Percentiles rank a stretch among this genome's conserved stretches.
phyloP scores from a whole-genome alignment of 2,888 invertebrate species.

The Nemapogon koenigi region DNA sequence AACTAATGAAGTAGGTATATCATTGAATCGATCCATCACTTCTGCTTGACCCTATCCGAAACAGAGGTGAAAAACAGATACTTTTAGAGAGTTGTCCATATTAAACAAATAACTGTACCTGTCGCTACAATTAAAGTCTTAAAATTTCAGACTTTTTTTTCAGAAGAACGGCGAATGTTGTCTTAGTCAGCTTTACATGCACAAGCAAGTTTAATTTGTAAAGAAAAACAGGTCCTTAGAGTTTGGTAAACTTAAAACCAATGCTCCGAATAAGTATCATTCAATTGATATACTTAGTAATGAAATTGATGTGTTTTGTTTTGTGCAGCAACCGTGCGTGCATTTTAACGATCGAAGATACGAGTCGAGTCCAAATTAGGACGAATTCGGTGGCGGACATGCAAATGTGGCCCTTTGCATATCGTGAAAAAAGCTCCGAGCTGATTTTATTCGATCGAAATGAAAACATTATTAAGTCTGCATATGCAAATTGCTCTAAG shows the following conservation, averaged over 20 bases:
- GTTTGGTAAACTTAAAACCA: constrained; percentile 17
- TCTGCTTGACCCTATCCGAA: too few species aligned
- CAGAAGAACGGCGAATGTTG: background rate
- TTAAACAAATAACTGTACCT: too few species aligned
- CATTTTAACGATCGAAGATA: constrained; percentile 55
- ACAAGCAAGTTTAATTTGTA: constrained; percentile 18
- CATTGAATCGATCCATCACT: too few species aligned
- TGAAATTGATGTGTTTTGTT: constrained; percentile 44
- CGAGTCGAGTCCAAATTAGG: constrained; percentile 55
- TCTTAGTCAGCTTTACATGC: too few species aligned
- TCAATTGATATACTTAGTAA: constrained; percentile 36
- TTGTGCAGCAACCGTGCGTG: constrained; percentile 54
- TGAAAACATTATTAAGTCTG: constrained; percentile 47
- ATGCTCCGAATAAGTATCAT: background rate
- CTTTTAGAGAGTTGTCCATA: too few species aligned
- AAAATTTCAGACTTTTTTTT: too few species aligned
- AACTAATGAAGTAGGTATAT: too few species aligned
- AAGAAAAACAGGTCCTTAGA: constrained; percentile 23
- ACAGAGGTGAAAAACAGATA: too few species aligned
- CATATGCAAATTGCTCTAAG: too few species aligned
- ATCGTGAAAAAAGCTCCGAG: constrained; percentile 31
- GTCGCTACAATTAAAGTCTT: too few species aligned
- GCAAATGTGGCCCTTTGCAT: constrained; percentile 53
- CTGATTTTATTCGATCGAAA: constrained; percentile 32
- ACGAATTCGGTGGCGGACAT: constrained; percentile 34